Base-by-base conservation (phyloP, 1,140 invertebrate genomes). In the Cyphomyrmex costatus region DNA sequence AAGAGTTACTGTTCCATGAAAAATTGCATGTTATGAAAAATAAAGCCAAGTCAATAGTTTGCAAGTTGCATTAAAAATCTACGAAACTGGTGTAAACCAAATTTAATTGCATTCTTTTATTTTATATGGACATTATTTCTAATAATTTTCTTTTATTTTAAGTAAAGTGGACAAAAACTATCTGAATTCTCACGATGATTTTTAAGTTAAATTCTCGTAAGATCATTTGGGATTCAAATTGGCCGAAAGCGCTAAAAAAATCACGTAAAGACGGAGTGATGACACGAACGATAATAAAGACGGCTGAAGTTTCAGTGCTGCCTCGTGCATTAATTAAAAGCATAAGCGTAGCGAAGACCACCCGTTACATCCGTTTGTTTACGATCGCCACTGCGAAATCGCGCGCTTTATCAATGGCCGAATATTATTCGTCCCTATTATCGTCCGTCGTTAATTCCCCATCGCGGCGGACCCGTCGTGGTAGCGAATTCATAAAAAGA, bases 351-450 rank as follows among this genome's bases (percentile, higher is more conserved):
- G 12, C 16, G 36, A 33, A 65, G 56, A 6, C 53, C 86, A 87
- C 86, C 86, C 86, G 86, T 87, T 87, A 87, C 66, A 87, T 87
- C 49, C 78, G 61, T 85, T 87, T 73, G 63, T 70, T 73, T 74
- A 84, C 46, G 63, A 71, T 76, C 66, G 27, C 36, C 46, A 49
- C 53, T 53, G 74, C 74, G 71, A 86, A 89, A 51, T 63, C 56
- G 65, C 61, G 30, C 71, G 10, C 74, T 36, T 79, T 78, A 83
- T 77, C 88, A 63, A 86, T 74, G 27, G 49, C 14, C 53, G 30
- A 56, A 71, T 82, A 77, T 61, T 70, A 61, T 80, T 82, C 49
- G 53, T 77, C 61, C 66, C 60, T 56, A 84, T 84, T 71, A 60
- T 33, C 56, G 70, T 68, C 70, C 51, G 70, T 61, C 19, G 63